A percentile compares a stretch with the other conserved stretches of the same genome.
Conservation (phyloP, 2,888 invertebrate genomes). For the Prionchulus punctatus region DNA sequence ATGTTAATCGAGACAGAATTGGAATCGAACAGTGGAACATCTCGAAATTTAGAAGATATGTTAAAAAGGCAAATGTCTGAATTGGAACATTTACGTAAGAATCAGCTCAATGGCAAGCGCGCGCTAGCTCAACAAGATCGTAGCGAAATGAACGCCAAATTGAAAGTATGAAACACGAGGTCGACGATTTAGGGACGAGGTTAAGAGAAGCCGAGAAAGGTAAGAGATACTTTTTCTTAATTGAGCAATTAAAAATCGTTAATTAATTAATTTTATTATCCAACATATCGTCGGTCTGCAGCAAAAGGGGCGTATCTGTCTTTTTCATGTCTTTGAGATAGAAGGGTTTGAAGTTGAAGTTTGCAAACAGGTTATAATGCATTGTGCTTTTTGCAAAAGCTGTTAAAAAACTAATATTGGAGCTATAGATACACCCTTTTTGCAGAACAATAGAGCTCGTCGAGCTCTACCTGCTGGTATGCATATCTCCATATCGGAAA, state of each 20-base stretch:
- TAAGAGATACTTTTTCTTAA: too few relatives aligned
- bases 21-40: not conserved
- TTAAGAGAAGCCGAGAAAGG: conserved; percentile 5
- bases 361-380: too few relatives aligned
- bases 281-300: too few relatives aligned
- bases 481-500: too few relatives aligned
- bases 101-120: not conserved
- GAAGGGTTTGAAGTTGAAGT: too few relatives aligned
- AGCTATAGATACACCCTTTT: too few relatives aligned
- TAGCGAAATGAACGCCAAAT: conserved; percentile 20
- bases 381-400: too few relatives aligned
- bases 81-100: not conserved
- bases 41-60: not conserved
- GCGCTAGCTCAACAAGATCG: conserved; percentile 22
- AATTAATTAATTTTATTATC: not conserved
- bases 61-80: not conserved
- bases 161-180: conserved; percentile 7
- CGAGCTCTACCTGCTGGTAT: too few relatives aligned
- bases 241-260: not conserved
- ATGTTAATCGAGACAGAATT: not conserved
- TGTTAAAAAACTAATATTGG: too few relatives aligned
- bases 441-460: too few relatives aligned
- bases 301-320: too few relatives aligned
- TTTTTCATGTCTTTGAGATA: too few relatives aligned
- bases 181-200: conserved; percentile 5